A percentile compares a stretch with the other conserved stretches of the same genome.
Conservation (phyloP, 2,888 invertebrate genomes). For the Timema cristinae region DNA sequence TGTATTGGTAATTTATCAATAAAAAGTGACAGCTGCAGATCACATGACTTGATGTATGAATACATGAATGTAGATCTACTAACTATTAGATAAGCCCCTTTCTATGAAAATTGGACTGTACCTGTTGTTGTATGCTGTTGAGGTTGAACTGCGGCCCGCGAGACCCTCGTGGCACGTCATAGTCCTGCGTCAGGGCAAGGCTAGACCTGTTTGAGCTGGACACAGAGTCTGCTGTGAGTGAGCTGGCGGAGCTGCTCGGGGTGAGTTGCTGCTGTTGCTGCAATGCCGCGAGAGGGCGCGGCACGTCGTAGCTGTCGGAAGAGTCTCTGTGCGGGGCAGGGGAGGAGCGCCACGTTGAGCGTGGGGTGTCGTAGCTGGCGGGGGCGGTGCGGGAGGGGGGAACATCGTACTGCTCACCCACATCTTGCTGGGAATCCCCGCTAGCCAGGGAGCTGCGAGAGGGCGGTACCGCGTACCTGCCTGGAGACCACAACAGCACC, state of each 20-base stretch:
- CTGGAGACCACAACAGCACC: constrained; percentile 33
- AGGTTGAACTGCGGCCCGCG: constrained; percentile 35
- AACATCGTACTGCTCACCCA: constrained; percentile 55
- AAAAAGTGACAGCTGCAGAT: too few species aligned
- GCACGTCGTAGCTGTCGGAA: constrained; percentile 60
- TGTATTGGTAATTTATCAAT: too few species aligned
- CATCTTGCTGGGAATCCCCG: constrained; percentile 30
- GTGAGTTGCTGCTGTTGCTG: constrained; percentile 52
- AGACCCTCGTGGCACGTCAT: constrained; percentile 65
- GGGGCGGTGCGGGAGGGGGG: constrained; percentile 54
- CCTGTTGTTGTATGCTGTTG: constrained; percentile 32
- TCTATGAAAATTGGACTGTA: too few species aligned
- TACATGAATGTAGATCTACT: too few species aligned
- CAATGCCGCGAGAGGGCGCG: constrained; percentile 48
- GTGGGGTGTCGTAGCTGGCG: constrained; percentile 52
- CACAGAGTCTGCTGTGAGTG: constrained; percentile 58
- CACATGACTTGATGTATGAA: too few species aligned
- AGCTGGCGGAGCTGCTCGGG: constrained; percentile 64
- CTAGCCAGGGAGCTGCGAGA: constrained; percentile 17
- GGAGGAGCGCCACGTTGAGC: constrained; percentile 37
- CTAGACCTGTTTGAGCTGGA: constrained; percentile 52
- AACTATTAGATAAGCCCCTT: too few species aligned
- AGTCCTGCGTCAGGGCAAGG: constrained; percentile 59
- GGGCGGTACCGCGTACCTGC: constrained; percentile 36
- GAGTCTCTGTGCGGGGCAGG: constrained; percentile 38